Base-by-base conservation (phyloP, 2,888 invertebrate species). In the Bombylius major region DNA sequence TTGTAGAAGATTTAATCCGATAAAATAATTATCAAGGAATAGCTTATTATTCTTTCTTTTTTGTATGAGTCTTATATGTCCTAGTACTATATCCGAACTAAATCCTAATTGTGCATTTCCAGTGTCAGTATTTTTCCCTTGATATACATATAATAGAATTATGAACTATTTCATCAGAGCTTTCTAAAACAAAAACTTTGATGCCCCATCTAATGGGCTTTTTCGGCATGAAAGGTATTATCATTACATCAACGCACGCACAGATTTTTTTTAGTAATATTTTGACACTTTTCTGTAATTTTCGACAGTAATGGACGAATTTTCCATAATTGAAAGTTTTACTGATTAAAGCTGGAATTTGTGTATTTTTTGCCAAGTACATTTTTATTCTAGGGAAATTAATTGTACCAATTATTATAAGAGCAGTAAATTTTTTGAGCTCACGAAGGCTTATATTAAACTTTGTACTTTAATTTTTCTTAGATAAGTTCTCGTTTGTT, bases 181-280 rank as follows among this genome's bases (percentile, higher is more conserved):
- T 48, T 45, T 45, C 50, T n/a, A 50, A 33, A 45, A 56, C 49
- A 56, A 31, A 52, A 33, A 56, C 14, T 49, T 52, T 53, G 31
- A 50, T 34, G 13, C 51, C 50, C 47, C 55, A 55, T 42, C 50
- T 55, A 47, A 49, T 44, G 5, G 50, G 55, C 34, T 55, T 51
- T 31, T 51, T 55, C 13, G 48, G 42, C 51, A 42, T 55, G 13
- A 52, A 56, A 6, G 45, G 45, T 4, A 49, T 47, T 44, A 52
- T 56, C 56, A 56, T 55, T 33, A 51, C 55, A 47, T 55, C 55
- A 13, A 55, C 14, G 51, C 31, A 55, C 14, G 51, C 31, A 32
- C 1, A 47, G 12, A 32, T 32, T 11, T 8, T 47, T 2, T 32
- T 31, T 47, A 9, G 3, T n/a, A 9, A 47, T 31, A 14, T 32